Base-by-base conservation (phyloP, 2,797 vertebrate genomes). In the Cryptoprocta ferox region DNA sequence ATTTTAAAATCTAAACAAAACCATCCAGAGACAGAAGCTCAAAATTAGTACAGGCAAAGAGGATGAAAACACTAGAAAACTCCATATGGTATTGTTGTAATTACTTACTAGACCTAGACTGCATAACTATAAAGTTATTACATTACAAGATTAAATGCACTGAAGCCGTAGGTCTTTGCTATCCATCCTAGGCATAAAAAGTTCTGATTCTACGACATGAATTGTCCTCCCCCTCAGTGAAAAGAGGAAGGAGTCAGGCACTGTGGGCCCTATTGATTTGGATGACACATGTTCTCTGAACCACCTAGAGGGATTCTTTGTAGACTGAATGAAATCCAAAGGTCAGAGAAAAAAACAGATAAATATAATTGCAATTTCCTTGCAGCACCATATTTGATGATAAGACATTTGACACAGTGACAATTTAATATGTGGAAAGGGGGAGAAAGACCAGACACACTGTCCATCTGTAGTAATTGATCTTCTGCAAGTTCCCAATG, bases 291-390 rank as follows among this genome's bases (percentile, higher is more conserved):
- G 78, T 80, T 96, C 95, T 94, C 30, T n/a, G 88, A 95, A 75
- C 78, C 94, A 78, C 88, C 97, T 48, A n/a, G 37, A 59, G 95
- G 82, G 59, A 96, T 85, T 84, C 95, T 93, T n/a, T 32, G 79
- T 26, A 63, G 70, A 66, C 56, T 26, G 37, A 91, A 94, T 84
- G 75, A 94, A 91, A 97, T 86, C 32, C 88, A 98, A 95, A 97
- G 96, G 96, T 97, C 95, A 93, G 90, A 79, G 61, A 2, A 24
- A 89, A 48, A 79, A 32, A 6, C 66, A 48, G 96, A 91, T 96
- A 96, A 93, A 96, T 97, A 75, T 97, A 97, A 98, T 98, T 97
- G 97, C 95, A 93, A 73, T 95, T 96, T 98, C 94, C 94, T 95
- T 75, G n/a, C 59, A 89, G 94, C 80, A 81, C 65, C 53, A 32